These are phyloP conservation scores for Burhinus oedicnemus DNA, from an alignment of 2,113 vertebrate species.

Conservation along the genomic window DNA sequence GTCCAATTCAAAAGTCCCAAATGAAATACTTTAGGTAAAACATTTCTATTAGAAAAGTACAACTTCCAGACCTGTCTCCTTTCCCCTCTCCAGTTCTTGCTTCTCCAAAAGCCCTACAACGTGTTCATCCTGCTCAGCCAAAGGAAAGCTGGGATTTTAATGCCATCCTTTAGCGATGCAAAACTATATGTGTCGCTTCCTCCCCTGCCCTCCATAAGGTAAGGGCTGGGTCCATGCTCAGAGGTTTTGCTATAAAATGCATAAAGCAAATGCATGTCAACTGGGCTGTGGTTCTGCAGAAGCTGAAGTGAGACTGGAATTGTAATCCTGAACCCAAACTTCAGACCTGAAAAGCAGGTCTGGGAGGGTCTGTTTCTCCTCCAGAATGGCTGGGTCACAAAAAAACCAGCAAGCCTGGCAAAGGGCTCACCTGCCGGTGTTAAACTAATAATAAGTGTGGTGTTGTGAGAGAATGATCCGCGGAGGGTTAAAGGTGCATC, in stretches of 20 bases:
- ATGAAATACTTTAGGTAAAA: neutral
- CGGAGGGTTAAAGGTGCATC: conserved; percentile 57
- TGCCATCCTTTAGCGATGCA: neutral
- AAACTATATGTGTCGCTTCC: accelerated
- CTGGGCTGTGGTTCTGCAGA: neutral
- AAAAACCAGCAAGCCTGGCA: neutral
- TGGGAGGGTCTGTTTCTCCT: neutral
- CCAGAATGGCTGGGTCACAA: neutral
- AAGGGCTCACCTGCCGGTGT: conserved; percentile 72
- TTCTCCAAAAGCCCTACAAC: neutral
- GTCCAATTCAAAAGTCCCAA: accelerated
- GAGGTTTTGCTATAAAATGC: accelerated
- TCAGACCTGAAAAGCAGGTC: neutral
- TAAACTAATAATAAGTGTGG: conserved; percentile 66
- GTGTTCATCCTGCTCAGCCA: neutral
- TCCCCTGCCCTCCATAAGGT: neutral
- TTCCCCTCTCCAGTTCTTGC: neutral
- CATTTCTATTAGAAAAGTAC: neutral
- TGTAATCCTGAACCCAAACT: neutral
- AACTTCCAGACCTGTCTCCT: neutral
- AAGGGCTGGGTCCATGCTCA: accelerated
- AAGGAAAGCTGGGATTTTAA: neutral
- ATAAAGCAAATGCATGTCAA: too few species aligned
- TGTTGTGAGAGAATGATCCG: conserved; percentile 28
- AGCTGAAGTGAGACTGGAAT: neutral